These are phyloP conservation scores for Eueremaeus valkanovi DNA, from an alignment of 2,888 invertebrate species.

Conservation along the genomic window DNA sequence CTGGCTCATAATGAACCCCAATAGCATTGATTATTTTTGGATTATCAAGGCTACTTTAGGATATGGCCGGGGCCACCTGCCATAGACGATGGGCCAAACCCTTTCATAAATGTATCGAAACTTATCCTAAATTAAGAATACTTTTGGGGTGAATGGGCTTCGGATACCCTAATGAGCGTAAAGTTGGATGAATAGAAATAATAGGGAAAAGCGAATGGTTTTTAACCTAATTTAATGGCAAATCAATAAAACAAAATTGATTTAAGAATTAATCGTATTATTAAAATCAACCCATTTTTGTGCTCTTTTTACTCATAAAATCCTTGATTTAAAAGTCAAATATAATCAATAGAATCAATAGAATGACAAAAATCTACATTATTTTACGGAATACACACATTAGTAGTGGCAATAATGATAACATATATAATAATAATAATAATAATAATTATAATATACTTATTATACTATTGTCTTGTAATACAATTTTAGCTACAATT, in stretches of 20 bases:
- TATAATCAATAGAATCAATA: background rate
- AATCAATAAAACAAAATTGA: background rate
- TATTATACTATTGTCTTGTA: too few species aligned
- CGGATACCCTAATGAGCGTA: too few species aligned
- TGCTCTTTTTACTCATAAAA: conserved; percentile 11
- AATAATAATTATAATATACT: background rate
- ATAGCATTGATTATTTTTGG: too few species aligned
- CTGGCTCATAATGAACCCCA: too few species aligned
- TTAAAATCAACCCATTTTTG: conserved; percentile 26
- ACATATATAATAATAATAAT: background rate
- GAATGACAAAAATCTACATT: conserved; percentile 22
- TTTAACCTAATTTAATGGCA: background rate
- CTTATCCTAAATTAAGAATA: too few species aligned
- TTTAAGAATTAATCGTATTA: background rate
- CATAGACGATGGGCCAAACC: too few species aligned
- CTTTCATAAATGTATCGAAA: too few species aligned
- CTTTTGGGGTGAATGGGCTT: too few species aligned
- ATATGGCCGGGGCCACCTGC: too few species aligned
- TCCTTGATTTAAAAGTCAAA: conserved; percentile 23
- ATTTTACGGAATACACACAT: background rate
- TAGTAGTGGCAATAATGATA: background rate
- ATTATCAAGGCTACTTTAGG: too few species aligned
- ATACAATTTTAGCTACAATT: conserved; percentile 9
- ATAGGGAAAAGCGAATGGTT: background rate
- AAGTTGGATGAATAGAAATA: too few species aligned